phyloP scores from a whole-genome alignment of 2,888 invertebrate genomes.

The Eucriotettix oculatus region DNA sequence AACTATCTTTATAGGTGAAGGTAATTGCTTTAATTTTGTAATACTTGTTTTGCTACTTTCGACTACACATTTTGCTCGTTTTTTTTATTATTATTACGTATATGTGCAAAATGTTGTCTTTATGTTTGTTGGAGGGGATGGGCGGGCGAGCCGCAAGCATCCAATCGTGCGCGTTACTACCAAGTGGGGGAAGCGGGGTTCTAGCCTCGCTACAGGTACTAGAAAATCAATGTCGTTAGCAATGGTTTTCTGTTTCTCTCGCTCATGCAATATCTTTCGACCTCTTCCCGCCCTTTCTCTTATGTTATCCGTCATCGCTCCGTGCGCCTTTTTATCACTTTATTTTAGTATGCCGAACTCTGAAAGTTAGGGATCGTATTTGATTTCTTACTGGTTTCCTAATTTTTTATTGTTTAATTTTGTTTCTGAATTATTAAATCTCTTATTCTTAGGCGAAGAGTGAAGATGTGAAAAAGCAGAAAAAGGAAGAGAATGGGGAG shows the following conservation, averaged over 20 bases:
- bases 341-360: neutral
- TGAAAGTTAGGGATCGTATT: no score
- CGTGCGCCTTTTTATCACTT: neutral
- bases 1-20: no score
- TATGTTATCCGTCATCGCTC: neutral
- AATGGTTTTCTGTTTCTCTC: neutral
- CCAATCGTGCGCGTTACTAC: constrained; percentile 5
- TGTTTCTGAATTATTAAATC: neutral
- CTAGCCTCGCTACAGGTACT: constrained; percentile 12
- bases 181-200: constrained; percentile 6
- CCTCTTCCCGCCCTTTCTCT: constrained; percentile 9
- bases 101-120: no score
- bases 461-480: constrained; percentile 60
- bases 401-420: neutral
- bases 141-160: neutral
- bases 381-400: neutral
- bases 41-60: no score
- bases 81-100: no score
- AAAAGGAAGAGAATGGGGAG: constrained; percentile 61
- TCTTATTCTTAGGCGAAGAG: constrained; percentile 18
- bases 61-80: no score
- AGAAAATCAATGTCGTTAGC: constrained; percentile 4
- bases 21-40: no score
- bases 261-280: constrained; percentile 1
- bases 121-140: neutral